Conservation (phyloP, 2,113 vertebrate genomes). For the Planiliza haematocheilus region DNA sequence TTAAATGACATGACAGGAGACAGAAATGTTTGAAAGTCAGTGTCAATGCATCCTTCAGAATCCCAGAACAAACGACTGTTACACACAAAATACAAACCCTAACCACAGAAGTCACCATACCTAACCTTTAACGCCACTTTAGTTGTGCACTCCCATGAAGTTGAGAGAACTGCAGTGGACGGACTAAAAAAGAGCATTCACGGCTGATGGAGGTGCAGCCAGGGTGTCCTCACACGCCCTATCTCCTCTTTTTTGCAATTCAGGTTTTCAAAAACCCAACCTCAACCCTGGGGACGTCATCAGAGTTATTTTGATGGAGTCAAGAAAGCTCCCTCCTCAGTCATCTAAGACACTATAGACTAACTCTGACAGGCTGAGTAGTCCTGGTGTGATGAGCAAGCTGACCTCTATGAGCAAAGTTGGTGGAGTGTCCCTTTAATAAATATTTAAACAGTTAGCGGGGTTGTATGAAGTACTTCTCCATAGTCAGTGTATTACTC, state of each 20-base stretch:
- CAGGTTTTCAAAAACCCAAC: conserved; percentile 1
- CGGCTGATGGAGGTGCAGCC: neutral
- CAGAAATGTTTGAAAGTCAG: too few species aligned
- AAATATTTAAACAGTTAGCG: neutral
- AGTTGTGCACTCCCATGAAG: neutral
- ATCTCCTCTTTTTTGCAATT: conserved; percentile 2
- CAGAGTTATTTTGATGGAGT: neutral
- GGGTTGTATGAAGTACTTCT: too few species aligned
- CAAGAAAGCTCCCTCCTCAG: neutral
- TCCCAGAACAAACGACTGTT: neutral
- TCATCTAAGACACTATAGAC: neutral
- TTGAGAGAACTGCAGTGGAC: neutral
- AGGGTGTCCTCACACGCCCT: neutral
- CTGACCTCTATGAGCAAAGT: neutral
- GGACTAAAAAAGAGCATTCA: neutral
- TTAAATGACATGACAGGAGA: conserved; percentile 1
- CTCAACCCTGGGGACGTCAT: neutral
- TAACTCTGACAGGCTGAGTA: neutral
- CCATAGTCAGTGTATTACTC: too few species aligned
- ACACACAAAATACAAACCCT: conserved; percentile 22
- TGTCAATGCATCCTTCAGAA: neutral
- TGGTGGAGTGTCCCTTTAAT: neutral
- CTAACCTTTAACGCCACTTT: conserved; percentile 1
- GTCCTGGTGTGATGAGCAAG: neutral
- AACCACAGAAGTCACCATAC: conserved; percentile 4